phyloP scores from a whole-genome alignment of 2,888 invertebrate genomes.

The Glaucopsyche alexis region DNA sequence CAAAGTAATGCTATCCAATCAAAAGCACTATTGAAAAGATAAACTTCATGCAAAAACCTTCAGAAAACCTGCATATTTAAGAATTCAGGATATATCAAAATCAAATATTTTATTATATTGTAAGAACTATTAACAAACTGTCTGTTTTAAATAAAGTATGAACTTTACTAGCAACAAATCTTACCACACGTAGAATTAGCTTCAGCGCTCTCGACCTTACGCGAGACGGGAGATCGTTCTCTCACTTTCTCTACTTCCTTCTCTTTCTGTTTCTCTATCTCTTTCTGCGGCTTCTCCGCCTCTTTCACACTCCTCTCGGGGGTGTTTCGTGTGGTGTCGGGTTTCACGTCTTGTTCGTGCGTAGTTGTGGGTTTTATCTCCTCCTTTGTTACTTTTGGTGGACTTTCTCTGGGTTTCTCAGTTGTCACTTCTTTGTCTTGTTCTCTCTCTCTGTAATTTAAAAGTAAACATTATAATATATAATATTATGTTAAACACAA shows the following conservation, averaged over 20 bases:
- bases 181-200: conserved; percentile 70
- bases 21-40: no score
- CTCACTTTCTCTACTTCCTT: conserved; percentile 35
- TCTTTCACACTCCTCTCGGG: conserved; percentile 46
- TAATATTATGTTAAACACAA: no score
- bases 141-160: no score
- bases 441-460: conserved; percentile 52
- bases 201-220: conserved; percentile 50
- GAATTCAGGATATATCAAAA: no score
- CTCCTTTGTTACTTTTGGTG: conserved; percentile 38
- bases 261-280: conserved; percentile 32
- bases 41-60: no score
- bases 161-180: conserved; percentile 31
- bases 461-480: neutral
- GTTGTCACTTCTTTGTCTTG: conserved; percentile 41
- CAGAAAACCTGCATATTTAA: no score
- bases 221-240: conserved; percentile 48
- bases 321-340: conserved; percentile 54
- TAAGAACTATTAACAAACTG: no score
- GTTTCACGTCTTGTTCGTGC: conserved; percentile 39
- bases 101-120: no score
- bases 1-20: no score
- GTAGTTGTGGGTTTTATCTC: conserved; percentile 37
- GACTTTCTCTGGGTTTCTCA: conserved; percentile 36
- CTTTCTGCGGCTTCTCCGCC: conserved; percentile 10